phyloP scores from a whole-genome alignment of 1,140 invertebrate genomes.

The Drosophila kepulauana region DNA sequence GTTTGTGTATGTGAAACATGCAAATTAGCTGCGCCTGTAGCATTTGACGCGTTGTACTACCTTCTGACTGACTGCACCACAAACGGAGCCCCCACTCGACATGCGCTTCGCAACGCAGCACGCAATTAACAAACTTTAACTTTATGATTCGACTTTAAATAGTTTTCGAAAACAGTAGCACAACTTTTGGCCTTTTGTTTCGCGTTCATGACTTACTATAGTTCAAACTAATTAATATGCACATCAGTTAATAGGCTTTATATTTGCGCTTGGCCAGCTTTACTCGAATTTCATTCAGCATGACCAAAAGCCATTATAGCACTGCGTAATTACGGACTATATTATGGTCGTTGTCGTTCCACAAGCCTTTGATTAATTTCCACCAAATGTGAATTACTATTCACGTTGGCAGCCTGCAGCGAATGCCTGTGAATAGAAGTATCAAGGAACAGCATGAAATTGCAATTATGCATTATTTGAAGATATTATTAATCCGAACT shows the following conservation, averaged over 20 bases:
- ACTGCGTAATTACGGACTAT: constrained; percentile 9
- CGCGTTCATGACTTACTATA: neutral
- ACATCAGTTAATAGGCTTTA: constrained; percentile 30
- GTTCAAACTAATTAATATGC: constrained; percentile 11
- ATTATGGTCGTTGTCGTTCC: neutral
- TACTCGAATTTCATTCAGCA: neutral
- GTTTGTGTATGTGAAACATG: constrained; percentile 30
- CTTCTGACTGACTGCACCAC: constrained; percentile 27
- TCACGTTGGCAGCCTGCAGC: neutral
- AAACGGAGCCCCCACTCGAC: neutral
- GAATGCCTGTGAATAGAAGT: neutral
- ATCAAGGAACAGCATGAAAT: neutral
- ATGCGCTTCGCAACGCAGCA: constrained; percentile 1
- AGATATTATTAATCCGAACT: too few species aligned
- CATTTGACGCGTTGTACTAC: constrained; percentile 34
- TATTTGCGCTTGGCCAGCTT: neutral
- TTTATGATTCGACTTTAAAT: constrained; percentile 35
- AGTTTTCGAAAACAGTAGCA: constrained; percentile 13
- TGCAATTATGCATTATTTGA: neutral
- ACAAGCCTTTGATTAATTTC: constrained; percentile 23
- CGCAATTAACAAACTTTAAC: constrained; percentile 48
- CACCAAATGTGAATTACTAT: neutral
- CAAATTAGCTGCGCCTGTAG: constrained; percentile 40
- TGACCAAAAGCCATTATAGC: constrained; percentile 20
- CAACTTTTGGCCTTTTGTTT: neutral